A percentile compares a stretch with the other conserved stretches of the same genome.
Conservation (phyloP, 1,140 invertebrate species). For the Tetramorium simillimum region DNA sequence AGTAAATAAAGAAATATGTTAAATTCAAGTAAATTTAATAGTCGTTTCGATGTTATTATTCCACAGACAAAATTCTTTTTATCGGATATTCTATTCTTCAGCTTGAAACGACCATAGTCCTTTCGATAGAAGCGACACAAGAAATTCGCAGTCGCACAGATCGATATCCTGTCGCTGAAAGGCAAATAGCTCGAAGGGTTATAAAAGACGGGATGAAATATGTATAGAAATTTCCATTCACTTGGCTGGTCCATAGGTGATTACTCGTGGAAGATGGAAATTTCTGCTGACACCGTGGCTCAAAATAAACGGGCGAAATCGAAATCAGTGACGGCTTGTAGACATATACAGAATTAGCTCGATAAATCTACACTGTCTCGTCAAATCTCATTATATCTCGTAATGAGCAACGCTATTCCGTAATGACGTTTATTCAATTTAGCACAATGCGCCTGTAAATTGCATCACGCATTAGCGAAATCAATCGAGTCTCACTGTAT, state of each 20-base stretch:
- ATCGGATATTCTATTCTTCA: background rate
- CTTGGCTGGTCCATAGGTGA: constrained; percentile 25
- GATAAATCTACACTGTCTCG: constrained; percentile 44
- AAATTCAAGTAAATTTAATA: constrained; percentile 6
- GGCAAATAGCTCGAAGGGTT: constrained; percentile 45
- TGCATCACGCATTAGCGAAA: constrained; percentile 43
- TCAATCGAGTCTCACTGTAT: constrained; percentile 35
- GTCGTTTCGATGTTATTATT: background rate
- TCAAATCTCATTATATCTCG: constrained; percentile 52
- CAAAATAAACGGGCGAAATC: constrained; percentile 33
- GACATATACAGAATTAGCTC: constrained; percentile 35
- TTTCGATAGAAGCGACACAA: constrained; percentile 6
- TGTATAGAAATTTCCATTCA: constrained; percentile 58
- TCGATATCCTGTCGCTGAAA: constrained; percentile 43
- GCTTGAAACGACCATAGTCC: background rate
- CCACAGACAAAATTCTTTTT: background rate
- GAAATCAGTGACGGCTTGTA: constrained; percentile 32
- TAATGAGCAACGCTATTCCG: constrained; percentile 45
- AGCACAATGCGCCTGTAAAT: constrained; percentile 38
- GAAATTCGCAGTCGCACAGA: constrained; percentile 33
- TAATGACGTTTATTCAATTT: constrained; percentile 56
- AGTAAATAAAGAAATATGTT: background rate
- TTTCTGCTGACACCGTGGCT: constrained; percentile 26
- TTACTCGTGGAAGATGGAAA: constrained; percentile 51
- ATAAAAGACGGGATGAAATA: constrained; percentile 53